Evolutionary conservation across 2,888 invertebrate genomes (phyloP).

Genomic region (Dysmachus trigonus): DNA sequence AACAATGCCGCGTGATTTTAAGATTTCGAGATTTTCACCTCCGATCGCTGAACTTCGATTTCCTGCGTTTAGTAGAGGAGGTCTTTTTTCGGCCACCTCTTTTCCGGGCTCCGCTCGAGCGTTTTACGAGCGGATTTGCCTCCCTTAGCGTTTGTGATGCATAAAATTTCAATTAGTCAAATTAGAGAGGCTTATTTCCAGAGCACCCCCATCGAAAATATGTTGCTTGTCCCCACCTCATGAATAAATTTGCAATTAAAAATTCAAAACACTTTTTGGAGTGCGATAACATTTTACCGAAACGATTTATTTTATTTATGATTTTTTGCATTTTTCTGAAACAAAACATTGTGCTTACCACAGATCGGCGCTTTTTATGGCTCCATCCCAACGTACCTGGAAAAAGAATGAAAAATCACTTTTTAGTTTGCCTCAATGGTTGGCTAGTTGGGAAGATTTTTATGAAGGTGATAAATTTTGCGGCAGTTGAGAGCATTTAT

Average conservation of each 20-base stretch:
- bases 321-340: background rate
- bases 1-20: background rate
- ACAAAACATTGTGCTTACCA: background rate
- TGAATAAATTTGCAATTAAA: conserved; percentile 23
- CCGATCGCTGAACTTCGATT: conserved; percentile 17
- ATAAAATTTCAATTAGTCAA: conserved; percentile 39
- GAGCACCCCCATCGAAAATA: background rate
- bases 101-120: background rate
- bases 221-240: background rate
- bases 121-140: background rate
- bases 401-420: background rate
- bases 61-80: background rate
- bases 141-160: background rate
- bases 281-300: background rate
- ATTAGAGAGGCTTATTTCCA: background rate
- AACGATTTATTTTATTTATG: conserved; percentile 11
- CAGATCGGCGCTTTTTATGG: background rate
- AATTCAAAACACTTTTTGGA: background rate
- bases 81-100: background rate
- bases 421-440: background rate
- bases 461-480: background rate
- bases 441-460: background rate
- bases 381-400: background rate
- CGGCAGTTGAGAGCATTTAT: background rate
- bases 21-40: conserved; percentile 24